Percentiles rank a stretch among this genome's conserved stretches.
These are phyloP conservation scores for Acronicta leporina DNA, from an alignment of 2,888 invertebrate genomes.

Conservation along the genomic window DNA sequence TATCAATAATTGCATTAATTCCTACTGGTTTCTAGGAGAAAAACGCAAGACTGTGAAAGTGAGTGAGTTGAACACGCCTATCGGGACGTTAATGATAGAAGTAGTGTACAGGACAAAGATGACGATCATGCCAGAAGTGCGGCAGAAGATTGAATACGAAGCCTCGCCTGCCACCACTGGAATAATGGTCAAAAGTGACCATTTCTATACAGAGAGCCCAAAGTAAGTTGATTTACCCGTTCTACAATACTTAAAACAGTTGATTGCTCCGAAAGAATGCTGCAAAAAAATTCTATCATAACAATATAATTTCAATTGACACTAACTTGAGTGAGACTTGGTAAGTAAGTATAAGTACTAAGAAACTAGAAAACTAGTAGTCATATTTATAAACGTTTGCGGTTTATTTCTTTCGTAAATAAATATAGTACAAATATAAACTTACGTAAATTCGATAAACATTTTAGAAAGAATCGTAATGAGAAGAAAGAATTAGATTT, in stretches of 20 bases:
- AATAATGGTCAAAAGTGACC: constrained; percentile 97
- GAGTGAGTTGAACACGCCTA: constrained; percentile 95
- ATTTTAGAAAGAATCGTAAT: constrained; percentile 66
- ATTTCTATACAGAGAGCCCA: constrained; percentile 91
- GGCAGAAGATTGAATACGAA: constrained; percentile 88
- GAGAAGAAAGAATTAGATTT: constrained; percentile 92
- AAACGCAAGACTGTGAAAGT: constrained; percentile 94
- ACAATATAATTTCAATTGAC: no score
- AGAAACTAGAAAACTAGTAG: no score
- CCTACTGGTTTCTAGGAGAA: constrained; percentile 89
- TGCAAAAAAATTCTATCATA: no score
- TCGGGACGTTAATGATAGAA: constrained; percentile 94
- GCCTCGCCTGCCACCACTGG: constrained; percentile 69
- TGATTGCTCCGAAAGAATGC: no score
- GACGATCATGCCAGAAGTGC: constrained; percentile 95
- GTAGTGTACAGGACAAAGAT: constrained; percentile 97
- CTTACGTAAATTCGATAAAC: neutral
- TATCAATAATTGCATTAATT: neutral
- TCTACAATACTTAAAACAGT: neutral
- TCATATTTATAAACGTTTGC: no score
- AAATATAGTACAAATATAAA: no score
- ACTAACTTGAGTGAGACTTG: no score
- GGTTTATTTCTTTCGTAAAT: no score
- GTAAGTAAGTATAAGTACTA: no score
- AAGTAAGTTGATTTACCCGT: constrained; percentile 78